phyloP scores from a whole-genome alignment of 2,797 vertebrate genomes.

The Pampus argenteus region DNA sequence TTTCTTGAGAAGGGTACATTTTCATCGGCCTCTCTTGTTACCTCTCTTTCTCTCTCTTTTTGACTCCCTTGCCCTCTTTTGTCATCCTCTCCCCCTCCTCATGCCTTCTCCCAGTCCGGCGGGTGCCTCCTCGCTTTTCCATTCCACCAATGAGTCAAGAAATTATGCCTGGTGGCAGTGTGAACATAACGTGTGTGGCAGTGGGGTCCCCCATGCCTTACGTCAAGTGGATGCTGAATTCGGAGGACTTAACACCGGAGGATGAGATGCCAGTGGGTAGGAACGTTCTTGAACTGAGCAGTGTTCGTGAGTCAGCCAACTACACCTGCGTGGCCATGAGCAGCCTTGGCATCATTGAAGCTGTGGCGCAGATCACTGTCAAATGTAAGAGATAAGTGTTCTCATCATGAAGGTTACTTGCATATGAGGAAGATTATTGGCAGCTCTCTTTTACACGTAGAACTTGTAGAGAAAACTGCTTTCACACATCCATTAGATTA shows the following conservation, averaged over 20 bases:
- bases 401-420: conserved; percentile 2
- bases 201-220: conserved; percentile 99
- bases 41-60: conserved; percentile 84
- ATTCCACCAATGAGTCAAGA: conserved; percentile 97
- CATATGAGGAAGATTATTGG: background rate
- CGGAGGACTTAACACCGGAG: conserved; percentile 96
- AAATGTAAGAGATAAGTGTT: conserved; percentile 91
- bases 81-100: conserved; percentile 79
- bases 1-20: conserved; percentile 82
- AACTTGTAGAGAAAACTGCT: background rate
- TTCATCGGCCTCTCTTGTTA: conserved; percentile 89
- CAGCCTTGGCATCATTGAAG: conserved; percentile 97
- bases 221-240: conserved; percentile 99
- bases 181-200: conserved; percentile 99
- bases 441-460: background rate
- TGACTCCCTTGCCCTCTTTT: conserved; percentile 80
- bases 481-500: background rate
- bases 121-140: conserved; percentile 98
- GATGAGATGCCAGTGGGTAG: conserved; percentile 99
- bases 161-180: conserved; percentile 98
- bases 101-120: conserved; percentile 91
- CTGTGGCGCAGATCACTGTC: conserved; percentile 97
- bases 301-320: conserved; percentile 97
- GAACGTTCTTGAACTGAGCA: conserved; percentile 96
- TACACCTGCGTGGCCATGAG: conserved; percentile 99